Evolutionary conservation across 2,888 invertebrate genomes (phyloP).

Genomic region (Drosophila prostipennis): DNA sequence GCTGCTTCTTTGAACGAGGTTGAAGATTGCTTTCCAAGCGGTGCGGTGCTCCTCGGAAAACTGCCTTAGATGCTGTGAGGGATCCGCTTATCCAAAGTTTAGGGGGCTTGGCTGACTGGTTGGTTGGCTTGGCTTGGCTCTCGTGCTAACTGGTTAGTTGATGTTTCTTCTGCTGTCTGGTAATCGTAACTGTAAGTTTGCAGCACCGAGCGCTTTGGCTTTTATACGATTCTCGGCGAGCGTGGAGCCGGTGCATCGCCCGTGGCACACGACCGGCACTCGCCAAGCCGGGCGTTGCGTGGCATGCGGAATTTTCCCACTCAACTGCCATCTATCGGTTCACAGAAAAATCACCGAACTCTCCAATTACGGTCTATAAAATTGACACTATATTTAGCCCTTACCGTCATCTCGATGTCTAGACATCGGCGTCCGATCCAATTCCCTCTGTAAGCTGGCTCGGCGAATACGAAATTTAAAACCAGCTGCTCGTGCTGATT

Average conservation of each 20-base stretch:
- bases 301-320: slow-evolving; percentile 58
- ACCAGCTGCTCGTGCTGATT: slow-evolving; percentile 24
- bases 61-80: background rate
- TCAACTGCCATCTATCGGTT: slow-evolving; percentile 36
- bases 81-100: slow-evolving; percentile 6
- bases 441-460: slow-evolving; percentile 39
- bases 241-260: slow-evolving; percentile 33
- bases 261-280: slow-evolving; percentile 57
- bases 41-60: background rate
- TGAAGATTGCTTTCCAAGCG: background rate
- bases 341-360: slow-evolving; percentile 54
- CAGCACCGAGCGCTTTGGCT: slow-evolving; percentile 18
- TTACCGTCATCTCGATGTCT: slow-evolving; percentile 14
- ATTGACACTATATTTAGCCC: slow-evolving; percentile 57
- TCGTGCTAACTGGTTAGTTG: slow-evolving; percentile 6
- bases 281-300: slow-evolving; percentile 33
- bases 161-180: slow-evolving; percentile 28
- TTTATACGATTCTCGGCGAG: slow-evolving; percentile 52
- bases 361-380: slow-evolving; percentile 24
- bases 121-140: no score
- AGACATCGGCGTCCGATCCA: slow-evolving; percentile 28
- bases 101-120: background rate
- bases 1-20: background rate
- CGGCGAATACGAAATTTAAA: slow-evolving; percentile 23
- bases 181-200: slow-evolving; percentile 34